Percentiles rank a stretch among this genome's conserved stretches.
These are phyloP conservation scores for Adelognathus sp. DNA, from an alignment of 2,888 invertebrate genomes.

Conservation along the genomic window DNA sequence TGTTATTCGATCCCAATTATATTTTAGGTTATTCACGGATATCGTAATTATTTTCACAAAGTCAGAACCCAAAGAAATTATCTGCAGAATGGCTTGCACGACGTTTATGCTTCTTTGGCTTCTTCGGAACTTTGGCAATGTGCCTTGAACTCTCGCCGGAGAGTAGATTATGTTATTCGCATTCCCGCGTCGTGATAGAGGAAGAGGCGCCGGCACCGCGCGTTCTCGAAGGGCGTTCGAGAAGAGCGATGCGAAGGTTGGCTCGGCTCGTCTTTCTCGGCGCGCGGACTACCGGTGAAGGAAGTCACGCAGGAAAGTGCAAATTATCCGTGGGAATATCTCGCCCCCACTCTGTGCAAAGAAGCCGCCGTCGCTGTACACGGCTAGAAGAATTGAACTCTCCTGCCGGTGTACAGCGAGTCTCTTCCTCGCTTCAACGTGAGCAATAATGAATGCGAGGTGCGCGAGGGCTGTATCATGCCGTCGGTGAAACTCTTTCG, in stretches of 20 bases:
- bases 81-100: not conserved
- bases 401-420: no score
- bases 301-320: slow-evolving; percentile 60
- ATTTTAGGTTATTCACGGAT: no score
- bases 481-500: no score
- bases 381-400: no score
- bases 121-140: no score
- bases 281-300: slow-evolving; percentile 35
- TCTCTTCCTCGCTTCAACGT: no score
- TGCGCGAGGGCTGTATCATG: no score
- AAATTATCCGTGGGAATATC: slow-evolving; percentile 64
- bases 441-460: no score
- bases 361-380: slow-evolving; percentile 14
- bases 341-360: slow-evolving; percentile 19
- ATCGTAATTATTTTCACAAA: no score
- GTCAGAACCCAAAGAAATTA: no score
- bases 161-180: slow-evolving; percentile 16
- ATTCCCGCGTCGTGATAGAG: not conserved
- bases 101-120: not conserved
- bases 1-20: no score
- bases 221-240: slow-evolving; percentile 39
- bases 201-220: slow-evolving; percentile 15
- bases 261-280: slow-evolving; percentile 25
- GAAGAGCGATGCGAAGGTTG: slow-evolving; percentile 26
- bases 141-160: no score